Percentiles rank a stretch among this genome's conserved stretches.
Conservation (phyloP, 1,140 invertebrate species). For the Parapsyche elsis region DNA sequence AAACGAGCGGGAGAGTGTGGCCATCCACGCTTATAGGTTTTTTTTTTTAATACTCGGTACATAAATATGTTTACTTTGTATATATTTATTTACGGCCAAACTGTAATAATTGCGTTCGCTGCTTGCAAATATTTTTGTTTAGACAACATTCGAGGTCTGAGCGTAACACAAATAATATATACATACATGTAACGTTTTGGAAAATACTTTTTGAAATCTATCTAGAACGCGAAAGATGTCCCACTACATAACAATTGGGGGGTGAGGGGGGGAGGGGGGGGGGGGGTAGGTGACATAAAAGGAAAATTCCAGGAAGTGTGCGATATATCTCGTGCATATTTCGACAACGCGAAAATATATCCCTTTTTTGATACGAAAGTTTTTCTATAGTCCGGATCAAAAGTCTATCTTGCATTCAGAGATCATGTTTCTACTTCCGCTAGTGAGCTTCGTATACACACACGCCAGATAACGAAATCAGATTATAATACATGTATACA, state of each 20-base stretch:
- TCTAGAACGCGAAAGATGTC: too few relatives aligned
- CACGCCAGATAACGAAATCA: background rate
- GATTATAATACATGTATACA: background rate
- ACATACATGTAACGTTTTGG: too few relatives aligned
- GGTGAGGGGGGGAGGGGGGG: too few relatives aligned
- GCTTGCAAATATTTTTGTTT: too few relatives aligned
- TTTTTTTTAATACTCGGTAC: too few relatives aligned
- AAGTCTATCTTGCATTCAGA: constrained; percentile 32
- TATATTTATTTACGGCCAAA: too few relatives aligned
- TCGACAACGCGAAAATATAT: background rate
- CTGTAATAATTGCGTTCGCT: too few relatives aligned
- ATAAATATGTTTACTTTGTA: too few relatives aligned
- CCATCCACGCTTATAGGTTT: too few relatives aligned
- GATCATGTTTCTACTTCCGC: constrained; percentile 7
- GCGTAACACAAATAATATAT: too few relatives aligned
- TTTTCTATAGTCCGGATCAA: constrained; percentile 12
- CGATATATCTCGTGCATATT: constrained; percentile 15
- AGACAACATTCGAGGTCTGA: too few relatives aligned
- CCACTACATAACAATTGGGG: background rate
- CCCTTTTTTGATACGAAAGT: background rate
- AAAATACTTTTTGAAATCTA: too few relatives aligned
- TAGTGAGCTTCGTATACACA: background rate
- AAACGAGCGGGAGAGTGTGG: background rate
- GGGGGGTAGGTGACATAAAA: background rate
- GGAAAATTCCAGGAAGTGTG: constrained; percentile 12